Evolutionary conservation across 2,888 invertebrate species (phyloP), one percentile per base, ranked within the genome.

Genomic region (Conops quadrifasciatus): DNA sequence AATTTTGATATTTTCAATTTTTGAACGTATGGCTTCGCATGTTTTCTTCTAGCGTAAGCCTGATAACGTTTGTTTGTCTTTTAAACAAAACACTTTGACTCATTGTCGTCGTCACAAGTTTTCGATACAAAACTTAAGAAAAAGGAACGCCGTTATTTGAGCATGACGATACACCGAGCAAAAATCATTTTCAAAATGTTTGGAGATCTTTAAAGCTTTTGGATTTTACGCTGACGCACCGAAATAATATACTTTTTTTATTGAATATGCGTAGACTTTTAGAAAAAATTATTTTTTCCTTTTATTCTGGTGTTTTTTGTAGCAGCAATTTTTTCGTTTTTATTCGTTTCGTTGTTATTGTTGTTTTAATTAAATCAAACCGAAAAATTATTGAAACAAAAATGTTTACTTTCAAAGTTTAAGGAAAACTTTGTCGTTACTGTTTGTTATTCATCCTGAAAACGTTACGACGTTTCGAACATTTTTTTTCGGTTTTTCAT

Each of bases 321-420:
- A 65, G 45, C 68, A 19, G 62, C 62, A 49, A 56, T 26, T 53
- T 51, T 59, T 21, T 72, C 64, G 62, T 49, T 60, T 45, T 53
- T 28, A 56, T 63, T 69, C 64, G 66, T 49, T 49, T 63, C 26
- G 43, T 28, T 60, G 63, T 63, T 43, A 45, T 53, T 74, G 72
- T 67, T 51, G 45, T 59, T 71, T 71, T 71, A 64, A 67, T 70
- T 75, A 63, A 73, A 71, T 75, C 71, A 74, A 71, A 72, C 72
- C 71, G 71, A 73, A 73, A 71, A 72, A 73, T 19, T 15, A 15
- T 43, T 71, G 67, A 70, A 71, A 70, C 67, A 72, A 72, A 69
- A 70, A 71, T 72, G 73, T 72, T 75, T 72, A 73, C 74, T 73
- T 75, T 67, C 71, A 75, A 70, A 75, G 45, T 60, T 53, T 26